Evolutionary conservation across 2,888 invertebrate genomes (phyloP).

Genomic region (Hydropsyche betteni): DNA sequence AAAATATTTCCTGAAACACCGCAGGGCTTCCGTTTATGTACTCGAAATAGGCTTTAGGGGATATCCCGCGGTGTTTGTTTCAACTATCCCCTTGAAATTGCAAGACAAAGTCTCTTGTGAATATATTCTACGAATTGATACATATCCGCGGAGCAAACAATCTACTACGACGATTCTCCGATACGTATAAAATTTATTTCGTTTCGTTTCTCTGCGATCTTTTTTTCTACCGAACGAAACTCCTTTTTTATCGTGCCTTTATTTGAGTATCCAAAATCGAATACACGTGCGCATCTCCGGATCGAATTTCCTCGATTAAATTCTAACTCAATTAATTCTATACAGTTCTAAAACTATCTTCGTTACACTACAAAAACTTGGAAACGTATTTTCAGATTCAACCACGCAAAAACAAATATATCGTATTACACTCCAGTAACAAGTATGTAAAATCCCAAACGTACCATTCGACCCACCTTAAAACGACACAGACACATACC

Average conservation of each 20-base stretch:
- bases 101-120: constrained; percentile 25
- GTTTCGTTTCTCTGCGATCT: neutral
- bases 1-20: constrained; percentile 33
- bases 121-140: constrained; percentile 28
- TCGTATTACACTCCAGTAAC: too few species aligned
- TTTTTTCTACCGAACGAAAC: constrained; percentile 6
- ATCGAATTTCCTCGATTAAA: too few species aligned
- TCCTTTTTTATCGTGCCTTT: neutral
- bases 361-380: too few species aligned
- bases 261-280: constrained; percentile 17
- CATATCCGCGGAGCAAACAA: constrained; percentile 26
- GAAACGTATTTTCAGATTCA: too few species aligned
- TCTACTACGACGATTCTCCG: constrained; percentile 4
- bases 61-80: constrained; percentile 31
- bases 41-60: constrained; percentile 29
- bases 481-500: too few species aligned
- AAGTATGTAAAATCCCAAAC: too few species aligned
- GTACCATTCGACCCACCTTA: too few species aligned
- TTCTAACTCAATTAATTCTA: too few species aligned
- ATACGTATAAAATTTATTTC: constrained; percentile 25
- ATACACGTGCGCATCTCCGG: neutral
- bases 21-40: constrained; percentile 32
- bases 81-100: constrained; percentile 31
- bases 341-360: too few species aligned
- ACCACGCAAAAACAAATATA: too few species aligned